Conservation (phyloP, 2,888 invertebrate species). For the Cerastis leucographa region DNA sequence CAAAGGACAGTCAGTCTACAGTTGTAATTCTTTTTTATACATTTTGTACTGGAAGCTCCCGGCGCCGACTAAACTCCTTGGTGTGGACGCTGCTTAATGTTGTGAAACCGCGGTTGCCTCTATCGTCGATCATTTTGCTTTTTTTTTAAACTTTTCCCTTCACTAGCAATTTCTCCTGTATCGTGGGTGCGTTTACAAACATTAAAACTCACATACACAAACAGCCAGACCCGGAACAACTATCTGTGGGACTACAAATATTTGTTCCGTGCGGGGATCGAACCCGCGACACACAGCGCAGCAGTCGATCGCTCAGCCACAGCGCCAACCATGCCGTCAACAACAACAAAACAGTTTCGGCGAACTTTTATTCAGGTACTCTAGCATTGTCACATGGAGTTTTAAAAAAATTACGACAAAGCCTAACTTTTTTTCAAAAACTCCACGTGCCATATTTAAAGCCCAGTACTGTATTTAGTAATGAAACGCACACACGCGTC, state of each 20-base stretch:
- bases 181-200: no score
- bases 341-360: background rate
- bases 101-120: background rate
- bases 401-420: background rate
- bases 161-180: no score
- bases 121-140: background rate
- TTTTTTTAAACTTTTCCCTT: background rate
- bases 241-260: no score
- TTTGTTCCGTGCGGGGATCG: no score
- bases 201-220: no score
- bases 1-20: background rate
- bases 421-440: background rate
- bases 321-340: no score
- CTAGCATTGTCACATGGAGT: background rate
- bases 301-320: no score
- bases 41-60: background rate
- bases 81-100: background rate
- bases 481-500: conserved; percentile 63
- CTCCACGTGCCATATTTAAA: background rate
- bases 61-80: background rate
- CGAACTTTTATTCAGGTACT: background rate
- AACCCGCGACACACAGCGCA: no score
- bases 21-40: background rate
- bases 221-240: no score
- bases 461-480: conserved; percentile 40